Evolutionary conservation across 2,113 vertebrate species (phyloP).

Genomic region (Embiotoca jacksoni): DNA sequence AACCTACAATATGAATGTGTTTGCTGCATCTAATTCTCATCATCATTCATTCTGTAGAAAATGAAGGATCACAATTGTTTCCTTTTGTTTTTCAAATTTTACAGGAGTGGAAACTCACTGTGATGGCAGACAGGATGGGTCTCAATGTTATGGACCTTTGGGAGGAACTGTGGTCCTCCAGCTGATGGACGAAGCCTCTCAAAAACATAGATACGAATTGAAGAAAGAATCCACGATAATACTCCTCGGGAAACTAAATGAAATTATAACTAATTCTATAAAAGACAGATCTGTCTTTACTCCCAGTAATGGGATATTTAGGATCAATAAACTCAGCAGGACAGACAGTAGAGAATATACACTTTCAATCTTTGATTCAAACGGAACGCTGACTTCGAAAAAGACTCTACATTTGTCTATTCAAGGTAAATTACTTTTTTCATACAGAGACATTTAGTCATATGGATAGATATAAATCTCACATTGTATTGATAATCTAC

Average conservation of each 20-base stretch:
- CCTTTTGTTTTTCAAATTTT: too few relatives aligned
- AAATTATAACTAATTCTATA: rapidly evolving
- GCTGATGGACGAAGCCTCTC: neutral
- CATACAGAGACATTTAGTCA: rapidly evolving
- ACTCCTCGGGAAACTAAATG: rapidly evolving
- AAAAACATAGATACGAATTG: rapidly evolving
- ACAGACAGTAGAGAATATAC: slow-evolving; percentile 45
- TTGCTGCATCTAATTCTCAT: too few relatives aligned
- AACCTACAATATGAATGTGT: too few relatives aligned
- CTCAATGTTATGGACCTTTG: slow-evolving; percentile 69
- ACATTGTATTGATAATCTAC: neutral
- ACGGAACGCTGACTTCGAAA: rapidly evolving
- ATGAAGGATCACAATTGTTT: too few relatives aligned
- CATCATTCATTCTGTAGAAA: too few relatives aligned
- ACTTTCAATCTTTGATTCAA: rapidly evolving
- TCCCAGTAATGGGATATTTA: slow-evolving; percentile 38
- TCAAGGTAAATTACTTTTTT: slow-evolving; percentile 52
- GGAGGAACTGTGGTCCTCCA: slow-evolving; percentile 59
- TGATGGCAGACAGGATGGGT: slow-evolving; percentile 48
- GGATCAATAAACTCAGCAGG: slow-evolving; percentile 35
- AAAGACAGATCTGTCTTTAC: slow-evolving; percentile 13
- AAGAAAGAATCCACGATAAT: neutral
- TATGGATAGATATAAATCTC: neutral
- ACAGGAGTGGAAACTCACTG: slow-evolving; percentile 50
- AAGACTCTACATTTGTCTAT: slow-evolving; percentile 21